These are phyloP conservation scores for Balanococcus diminutus DNA, from an alignment of 2,888 invertebrate species.

Conservation along the genomic window DNA sequence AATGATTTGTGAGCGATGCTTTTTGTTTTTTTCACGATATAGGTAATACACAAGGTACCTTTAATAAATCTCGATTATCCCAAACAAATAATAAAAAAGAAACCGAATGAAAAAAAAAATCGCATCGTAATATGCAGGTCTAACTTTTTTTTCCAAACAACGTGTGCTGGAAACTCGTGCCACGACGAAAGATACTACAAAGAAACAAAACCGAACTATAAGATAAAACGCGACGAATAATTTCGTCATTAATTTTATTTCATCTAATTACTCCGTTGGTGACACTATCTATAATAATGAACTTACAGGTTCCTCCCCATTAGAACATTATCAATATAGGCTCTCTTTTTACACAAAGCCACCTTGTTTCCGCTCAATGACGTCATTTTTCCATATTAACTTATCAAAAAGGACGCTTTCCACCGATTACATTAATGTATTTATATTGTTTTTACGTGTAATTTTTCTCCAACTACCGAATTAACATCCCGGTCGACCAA, in stretches of 20 bases:
- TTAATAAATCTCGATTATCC: neutral
- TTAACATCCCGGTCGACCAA: neutral
- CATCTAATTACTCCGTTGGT: constrained; percentile 39
- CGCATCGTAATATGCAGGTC: no score
- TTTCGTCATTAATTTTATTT: constrained; percentile 44
- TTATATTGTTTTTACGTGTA: constrained; percentile 47
- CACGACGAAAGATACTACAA: neutral
- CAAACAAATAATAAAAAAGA: neutral
- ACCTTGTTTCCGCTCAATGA: constrained; percentile 47
- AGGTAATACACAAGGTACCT: neutral
- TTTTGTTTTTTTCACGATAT: neutral
- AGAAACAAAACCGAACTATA: neutral
- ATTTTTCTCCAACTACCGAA: neutral
- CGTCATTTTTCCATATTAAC: constrained; percentile 45
- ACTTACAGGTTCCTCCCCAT: constrained; percentile 46
- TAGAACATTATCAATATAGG: constrained; percentile 42
- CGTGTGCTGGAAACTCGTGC: neutral
- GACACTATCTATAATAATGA: constrained; percentile 34
- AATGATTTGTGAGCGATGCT: constrained; percentile 10
- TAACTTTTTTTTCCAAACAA: neutral
- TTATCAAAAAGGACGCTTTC: constrained; percentile 48
- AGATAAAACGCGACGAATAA: constrained; percentile 30
- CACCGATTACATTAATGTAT: constrained; percentile 48
- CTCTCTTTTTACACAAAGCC: constrained; percentile 38
- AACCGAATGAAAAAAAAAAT: neutral